Evolutionary conservation across 2,888 invertebrate genomes (phyloP).

Genomic region (Hyppa rectilinea): DNA sequence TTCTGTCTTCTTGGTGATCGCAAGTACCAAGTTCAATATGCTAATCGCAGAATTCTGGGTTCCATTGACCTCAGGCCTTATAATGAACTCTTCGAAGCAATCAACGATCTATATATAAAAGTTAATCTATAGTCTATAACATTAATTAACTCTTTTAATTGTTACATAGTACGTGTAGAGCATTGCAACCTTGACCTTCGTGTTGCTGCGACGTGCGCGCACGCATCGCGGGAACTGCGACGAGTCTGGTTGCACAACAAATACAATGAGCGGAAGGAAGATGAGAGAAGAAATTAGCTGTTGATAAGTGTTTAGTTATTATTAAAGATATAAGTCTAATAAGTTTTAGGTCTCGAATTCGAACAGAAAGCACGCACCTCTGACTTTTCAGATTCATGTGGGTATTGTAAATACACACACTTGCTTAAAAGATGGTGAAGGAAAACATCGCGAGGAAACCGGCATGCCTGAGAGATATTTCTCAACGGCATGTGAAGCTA

Average conservation of each 20-base stretch:
- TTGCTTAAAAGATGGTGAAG: too few relatives aligned
- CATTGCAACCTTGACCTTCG: conserved; percentile 48
- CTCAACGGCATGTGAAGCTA: too few relatives aligned
- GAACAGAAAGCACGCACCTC: too few relatives aligned
- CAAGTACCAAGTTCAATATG: not conserved
- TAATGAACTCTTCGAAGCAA: conserved; percentile 1
- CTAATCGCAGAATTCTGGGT: not conserved
- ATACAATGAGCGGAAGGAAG: not conserved
- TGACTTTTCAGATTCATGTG: too few relatives aligned
- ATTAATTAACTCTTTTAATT: conserved; percentile 45
- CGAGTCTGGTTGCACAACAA: conserved; percentile 19
- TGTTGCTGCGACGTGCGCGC: conserved; percentile 17
- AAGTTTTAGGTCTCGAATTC: too few relatives aligned
- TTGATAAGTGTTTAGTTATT: not conserved
- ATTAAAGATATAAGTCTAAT: not conserved
- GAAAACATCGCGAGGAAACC: too few relatives aligned
- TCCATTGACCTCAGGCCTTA: conserved; percentile 15
- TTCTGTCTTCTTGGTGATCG: not conserved
- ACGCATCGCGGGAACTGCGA: not conserved
- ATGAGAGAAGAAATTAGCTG: not conserved
- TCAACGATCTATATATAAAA: conserved; percentile 3
- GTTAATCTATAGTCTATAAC: not conserved
- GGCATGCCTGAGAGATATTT: too few relatives aligned
- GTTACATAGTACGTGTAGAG: conserved; percentile 31
- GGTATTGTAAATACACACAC: too few relatives aligned